phyloP scores from a whole-genome alignment of 2,113 vertebrate species.

The Nasalis larvatus region DNA sequence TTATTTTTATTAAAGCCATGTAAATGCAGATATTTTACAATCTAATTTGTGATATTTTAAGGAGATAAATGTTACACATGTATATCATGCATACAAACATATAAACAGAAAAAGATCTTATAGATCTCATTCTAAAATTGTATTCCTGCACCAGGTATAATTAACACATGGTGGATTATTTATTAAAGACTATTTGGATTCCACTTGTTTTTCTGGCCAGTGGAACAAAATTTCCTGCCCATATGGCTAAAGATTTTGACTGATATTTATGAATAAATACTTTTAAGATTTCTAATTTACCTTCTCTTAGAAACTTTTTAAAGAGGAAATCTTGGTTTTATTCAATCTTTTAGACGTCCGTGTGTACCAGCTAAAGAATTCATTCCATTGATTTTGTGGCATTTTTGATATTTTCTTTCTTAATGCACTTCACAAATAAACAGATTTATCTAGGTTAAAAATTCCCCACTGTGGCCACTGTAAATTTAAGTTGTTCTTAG shows the following conservation, averaged over 20 bases:
- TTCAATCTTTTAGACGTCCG: neutral
- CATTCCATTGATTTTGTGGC: neutral
- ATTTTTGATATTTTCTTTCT: neutral
- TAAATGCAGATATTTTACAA: neutral
- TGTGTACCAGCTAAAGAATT: neutral
- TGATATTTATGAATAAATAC: neutral
- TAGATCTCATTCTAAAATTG: neutral
- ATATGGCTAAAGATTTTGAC: neutral
- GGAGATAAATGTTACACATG: neutral
- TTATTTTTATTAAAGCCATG: neutral
- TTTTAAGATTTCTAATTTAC: neutral
- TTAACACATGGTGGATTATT: neutral
- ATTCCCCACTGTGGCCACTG: neutral
- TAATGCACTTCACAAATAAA: neutral
- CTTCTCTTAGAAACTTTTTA: neutral
- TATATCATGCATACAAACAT: neutral
- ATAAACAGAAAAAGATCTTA: neutral
- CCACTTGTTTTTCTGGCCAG: neutral
- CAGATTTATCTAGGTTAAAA: neutral
- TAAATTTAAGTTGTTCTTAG: neutral
- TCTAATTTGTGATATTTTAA: neutral
- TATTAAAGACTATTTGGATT: neutral
- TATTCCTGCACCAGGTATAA: neutral
- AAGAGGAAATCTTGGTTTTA: neutral
- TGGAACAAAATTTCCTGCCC: neutral